These are phyloP conservation scores for Scomber japonicus DNA, from an alignment of 2,113 vertebrate genomes.

Conservation along the genomic window DNA sequence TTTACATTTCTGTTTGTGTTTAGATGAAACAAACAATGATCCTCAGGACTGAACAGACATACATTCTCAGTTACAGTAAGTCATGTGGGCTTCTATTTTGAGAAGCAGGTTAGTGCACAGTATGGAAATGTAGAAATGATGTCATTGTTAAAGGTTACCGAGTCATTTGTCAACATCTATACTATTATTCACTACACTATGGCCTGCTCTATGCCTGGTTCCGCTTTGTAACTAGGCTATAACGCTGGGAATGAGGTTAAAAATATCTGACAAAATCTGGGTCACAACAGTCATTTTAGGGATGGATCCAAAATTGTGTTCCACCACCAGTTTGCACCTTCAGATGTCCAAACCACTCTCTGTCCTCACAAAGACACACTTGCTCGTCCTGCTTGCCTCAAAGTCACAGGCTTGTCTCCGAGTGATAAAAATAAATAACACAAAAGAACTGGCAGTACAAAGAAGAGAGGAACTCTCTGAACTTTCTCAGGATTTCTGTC, in stretches of 20 bases:
- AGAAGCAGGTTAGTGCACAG: not conserved
- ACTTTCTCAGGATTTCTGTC: slow-evolving; percentile 10
- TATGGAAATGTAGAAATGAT: too few species aligned
- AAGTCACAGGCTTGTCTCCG: not conserved
- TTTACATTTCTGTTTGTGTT: too few species aligned
- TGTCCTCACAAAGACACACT: slow-evolving; percentile 2
- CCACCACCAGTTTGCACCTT: slow-evolving; percentile 3
- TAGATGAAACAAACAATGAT: too few species aligned
- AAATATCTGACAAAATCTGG: slow-evolving; percentile 50
- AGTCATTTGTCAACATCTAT: slow-evolving; percentile 1
- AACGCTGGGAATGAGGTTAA: slow-evolving; percentile 32
- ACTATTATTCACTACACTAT: too few species aligned
- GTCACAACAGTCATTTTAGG: slow-evolving; percentile 29
- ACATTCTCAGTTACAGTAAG: too few species aligned
- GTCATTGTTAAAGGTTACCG: not conserved
- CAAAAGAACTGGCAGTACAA: not conserved
- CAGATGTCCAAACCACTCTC: not conserved
- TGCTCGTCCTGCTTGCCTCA: not conserved
- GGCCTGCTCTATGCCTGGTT: slow-evolving; percentile 9
- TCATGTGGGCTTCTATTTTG: too few species aligned
- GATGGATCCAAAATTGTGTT: slow-evolving; percentile 15
- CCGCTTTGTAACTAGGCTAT: slow-evolving; percentile 37
- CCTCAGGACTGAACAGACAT: too few species aligned
- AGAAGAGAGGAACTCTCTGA: not conserved
- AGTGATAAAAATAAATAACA: slow-evolving; percentile 1